These are phyloP conservation scores for Dasyprocta punctata DNA, from an alignment of 2,113 vertebrate species.

Conservation along the genomic window DNA sequence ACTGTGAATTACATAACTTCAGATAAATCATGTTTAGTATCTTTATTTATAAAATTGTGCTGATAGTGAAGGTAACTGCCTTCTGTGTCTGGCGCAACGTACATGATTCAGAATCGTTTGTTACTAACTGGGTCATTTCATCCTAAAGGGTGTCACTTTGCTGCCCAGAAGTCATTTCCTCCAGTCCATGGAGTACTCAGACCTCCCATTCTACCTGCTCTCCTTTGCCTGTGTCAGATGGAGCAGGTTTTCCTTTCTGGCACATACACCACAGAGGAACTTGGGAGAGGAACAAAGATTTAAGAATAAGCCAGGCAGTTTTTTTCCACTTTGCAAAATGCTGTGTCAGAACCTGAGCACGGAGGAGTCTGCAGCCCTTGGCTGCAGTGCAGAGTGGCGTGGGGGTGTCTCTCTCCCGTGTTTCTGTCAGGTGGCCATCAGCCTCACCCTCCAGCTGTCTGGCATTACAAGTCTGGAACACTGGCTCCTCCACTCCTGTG, in stretches of 20 bases:
- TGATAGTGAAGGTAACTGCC: not conserved
- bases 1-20: not conserved
- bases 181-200: not conserved
- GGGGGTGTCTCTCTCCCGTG: not conserved
- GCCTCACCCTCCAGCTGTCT: not conserved
- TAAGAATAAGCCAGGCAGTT: not conserved
- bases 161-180: not conserved
- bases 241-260: constrained; percentile 39
- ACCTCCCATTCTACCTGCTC: not conserved
- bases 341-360: not conserved
- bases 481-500: not conserved
- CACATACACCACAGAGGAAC: not conserved
- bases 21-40: not conserved
- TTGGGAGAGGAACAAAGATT: constrained; percentile 34
- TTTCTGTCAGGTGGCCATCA: not conserved
- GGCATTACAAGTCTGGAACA: not conserved
- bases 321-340: constrained; percentile 19
- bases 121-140: not conserved
- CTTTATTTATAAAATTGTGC: not conserved
- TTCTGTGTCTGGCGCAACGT: not conserved
- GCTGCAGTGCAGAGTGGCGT: not conserved
- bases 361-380: not conserved
- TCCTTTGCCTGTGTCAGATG: not conserved
- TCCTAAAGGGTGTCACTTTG: not conserved
- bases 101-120: not conserved